Base-by-base conservation (phyloP, 2,113 vertebrate species). In the Nanger granti region DNA sequence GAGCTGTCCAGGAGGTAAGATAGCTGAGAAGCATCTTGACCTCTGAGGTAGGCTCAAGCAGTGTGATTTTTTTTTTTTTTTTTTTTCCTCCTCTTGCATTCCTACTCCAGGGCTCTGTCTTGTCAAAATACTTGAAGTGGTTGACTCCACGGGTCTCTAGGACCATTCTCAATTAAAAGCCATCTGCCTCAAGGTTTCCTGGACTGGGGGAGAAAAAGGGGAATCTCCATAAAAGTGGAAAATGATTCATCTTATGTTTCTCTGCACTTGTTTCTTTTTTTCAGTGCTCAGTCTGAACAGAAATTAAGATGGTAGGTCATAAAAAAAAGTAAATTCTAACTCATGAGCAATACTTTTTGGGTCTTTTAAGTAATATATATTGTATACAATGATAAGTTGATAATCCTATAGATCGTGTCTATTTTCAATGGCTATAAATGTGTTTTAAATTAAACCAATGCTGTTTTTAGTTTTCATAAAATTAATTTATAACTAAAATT, bases 391-490 rank as follows among this genome's bases (percentile, higher is more conserved):
- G 12, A 84, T 47, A 14, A 95, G 2, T 20, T 89, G 41, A 92
- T 93, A 90, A 76, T 88, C 79, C 12, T 97, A 34, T 52, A 89
- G 41, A 69, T 52, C 92, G 0, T 84, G 17, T 89, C 17, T 90
- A 18, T 90, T 88, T 92, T 95, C 49, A 88, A 76, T 5, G 87
- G 9, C 87, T 95, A 64, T 15, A 69, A 87, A 91, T 84, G 0
- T 34, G 4, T 86, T 94, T 96, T 82, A 92, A 96, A 88, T 96
- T 91, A 93, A 34, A 92, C 2, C 20, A 91, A 89, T 20, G 24
- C 20, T 62, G 66, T 73, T 95, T 97, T 92, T 12, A 60, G 34
- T 66, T 91, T 93, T 83, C 28, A 4, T 47, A 96, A 87, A 90
- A 62, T 85, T 89, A 55, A 4, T 87, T 96, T 87, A 13, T 85